Base-by-base conservation (phyloP, 1,140 invertebrate genomes). In the Neotoxoptera formosana region DNA sequence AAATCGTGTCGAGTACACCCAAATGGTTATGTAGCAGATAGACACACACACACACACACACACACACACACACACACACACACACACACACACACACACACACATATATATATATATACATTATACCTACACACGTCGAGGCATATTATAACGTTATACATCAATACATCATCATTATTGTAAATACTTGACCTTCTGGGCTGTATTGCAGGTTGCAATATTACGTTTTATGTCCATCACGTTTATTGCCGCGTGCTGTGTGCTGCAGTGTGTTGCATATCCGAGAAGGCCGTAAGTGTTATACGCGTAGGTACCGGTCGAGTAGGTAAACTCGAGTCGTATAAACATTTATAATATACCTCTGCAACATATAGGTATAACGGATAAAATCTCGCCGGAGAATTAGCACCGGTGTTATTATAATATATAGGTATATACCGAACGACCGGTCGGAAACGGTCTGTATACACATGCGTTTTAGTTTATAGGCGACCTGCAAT, bases 101-200 rank as follows among this genome's bases (percentile, higher is more conserved):
- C n/a, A n/a, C n/a, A n/a, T n/a, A n/a, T n/a, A n/a, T n/a, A n/a
- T 60, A 56, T 56, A 60, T 67, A 14, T 67, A n/a, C 11, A 67
- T n/a, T 9, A n/a, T 67, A 36, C 21, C 36, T 17, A 36, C 6
- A 23, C 30, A 36, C 34, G 36, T 21, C 76, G 76, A 83, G 76
- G 7, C 21, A 83, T 83, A 83, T 83, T 36, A 83, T 83, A 83
- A 53, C 7, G n/a, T 60, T 17, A 76, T 83, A 36, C 9, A 86
- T 84, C 45, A 47, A n/a, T 48, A 87, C 86, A 48, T 87, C 84
- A 47, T 87, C 45, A 48, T 87, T 87, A 87, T 87, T 41, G 48
- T n/a, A 48, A 45, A 87, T 25, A 25, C 30, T 51, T 34, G 86
- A 87, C 86, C 86, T 87, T 34, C 86, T 34, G 17, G 17, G 30